A percentile compares a stretch with the other conserved stretches of the same genome.
These are phyloP conservation scores for Pyrrhia umbra DNA, from an alignment of 2,888 invertebrate species.

Conservation along the genomic window DNA sequence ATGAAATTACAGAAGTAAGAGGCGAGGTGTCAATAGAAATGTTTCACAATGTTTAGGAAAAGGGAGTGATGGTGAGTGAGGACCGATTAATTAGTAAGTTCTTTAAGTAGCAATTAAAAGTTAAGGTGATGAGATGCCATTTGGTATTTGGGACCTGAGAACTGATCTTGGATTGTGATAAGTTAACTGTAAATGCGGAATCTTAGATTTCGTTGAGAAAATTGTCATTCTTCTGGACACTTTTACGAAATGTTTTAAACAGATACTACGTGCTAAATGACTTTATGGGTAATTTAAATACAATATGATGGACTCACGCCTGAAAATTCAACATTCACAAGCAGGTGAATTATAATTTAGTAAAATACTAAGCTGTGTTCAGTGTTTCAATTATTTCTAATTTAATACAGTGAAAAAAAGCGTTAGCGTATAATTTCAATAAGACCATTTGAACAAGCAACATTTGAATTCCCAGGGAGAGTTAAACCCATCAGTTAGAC, in stretches of 20 bases:
- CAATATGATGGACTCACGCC: too few relatives aligned
- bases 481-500: background rate
- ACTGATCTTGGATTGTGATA: slow-evolving; percentile 51
- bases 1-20: slow-evolving; percentile 28
- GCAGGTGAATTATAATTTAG: too few relatives aligned
- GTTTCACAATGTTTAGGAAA: slow-evolving; percentile 67
- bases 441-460: too few relatives aligned
- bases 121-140: slow-evolving; percentile 37
- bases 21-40: slow-evolving; percentile 62
- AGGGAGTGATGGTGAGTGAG: slow-evolving; percentile 53
- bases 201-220: slow-evolving; percentile 22
- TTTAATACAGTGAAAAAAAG: too few relatives aligned
- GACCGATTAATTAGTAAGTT: slow-evolving; percentile 68
- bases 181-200: slow-evolving; percentile 36
- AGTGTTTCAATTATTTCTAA: too few relatives aligned
- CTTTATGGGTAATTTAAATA: too few relatives aligned
- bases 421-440: too few relatives aligned
- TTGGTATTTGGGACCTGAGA: slow-evolving; percentile 46
- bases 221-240: slow-evolving; percentile 3
- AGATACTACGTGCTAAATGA: too few relatives aligned
- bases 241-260: slow-evolving; percentile 2
- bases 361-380: too few relatives aligned
- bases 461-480: background rate
- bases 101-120: slow-evolving; percentile 63
- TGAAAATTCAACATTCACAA: too few relatives aligned